phyloP scores from a whole-genome alignment of 2,113 vertebrate species.

The Egretta garzetta region DNA sequence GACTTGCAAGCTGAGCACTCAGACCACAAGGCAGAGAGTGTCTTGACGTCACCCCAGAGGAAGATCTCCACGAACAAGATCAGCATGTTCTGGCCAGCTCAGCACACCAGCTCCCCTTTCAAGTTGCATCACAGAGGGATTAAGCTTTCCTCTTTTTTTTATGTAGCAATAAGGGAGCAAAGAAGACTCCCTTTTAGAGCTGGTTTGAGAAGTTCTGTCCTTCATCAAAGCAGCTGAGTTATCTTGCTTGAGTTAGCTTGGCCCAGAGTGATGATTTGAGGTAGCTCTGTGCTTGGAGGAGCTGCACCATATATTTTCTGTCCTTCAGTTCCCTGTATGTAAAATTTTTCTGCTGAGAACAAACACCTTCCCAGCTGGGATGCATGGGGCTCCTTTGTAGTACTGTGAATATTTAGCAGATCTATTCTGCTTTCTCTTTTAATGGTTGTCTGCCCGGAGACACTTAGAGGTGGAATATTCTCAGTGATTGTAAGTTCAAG shows the following conservation, averaged over 20 bases:
- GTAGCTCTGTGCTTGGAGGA: not conserved
- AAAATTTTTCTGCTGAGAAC: not conserved
- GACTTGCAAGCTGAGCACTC: not conserved
- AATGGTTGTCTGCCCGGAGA: not conserved
- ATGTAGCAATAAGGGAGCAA: not conserved
- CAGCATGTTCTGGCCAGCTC: not conserved
- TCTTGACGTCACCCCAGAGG: not conserved
- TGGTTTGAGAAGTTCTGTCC: not conserved
- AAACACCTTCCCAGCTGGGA: not conserved
- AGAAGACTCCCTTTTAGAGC: not conserved
- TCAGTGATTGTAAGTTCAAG: not conserved
- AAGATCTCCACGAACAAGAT: not conserved
- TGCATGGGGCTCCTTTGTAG: not conserved
- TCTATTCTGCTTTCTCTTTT: not conserved
- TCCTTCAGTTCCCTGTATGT: not conserved
- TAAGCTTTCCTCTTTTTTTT: not conserved
- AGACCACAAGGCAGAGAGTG: not conserved
- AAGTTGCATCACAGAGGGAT: not conserved
- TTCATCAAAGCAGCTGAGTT: not conserved
- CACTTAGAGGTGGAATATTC: not conserved
- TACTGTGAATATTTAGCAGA: not conserved
- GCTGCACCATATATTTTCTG: not conserved
- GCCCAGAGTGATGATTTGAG: not conserved
- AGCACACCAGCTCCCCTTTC: not conserved
- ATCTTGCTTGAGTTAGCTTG: not conserved